These are phyloP conservation scores for Oophaga pumilio DNA, from an alignment of 2,113 vertebrate genomes.

Conservation along the genomic window DNA sequence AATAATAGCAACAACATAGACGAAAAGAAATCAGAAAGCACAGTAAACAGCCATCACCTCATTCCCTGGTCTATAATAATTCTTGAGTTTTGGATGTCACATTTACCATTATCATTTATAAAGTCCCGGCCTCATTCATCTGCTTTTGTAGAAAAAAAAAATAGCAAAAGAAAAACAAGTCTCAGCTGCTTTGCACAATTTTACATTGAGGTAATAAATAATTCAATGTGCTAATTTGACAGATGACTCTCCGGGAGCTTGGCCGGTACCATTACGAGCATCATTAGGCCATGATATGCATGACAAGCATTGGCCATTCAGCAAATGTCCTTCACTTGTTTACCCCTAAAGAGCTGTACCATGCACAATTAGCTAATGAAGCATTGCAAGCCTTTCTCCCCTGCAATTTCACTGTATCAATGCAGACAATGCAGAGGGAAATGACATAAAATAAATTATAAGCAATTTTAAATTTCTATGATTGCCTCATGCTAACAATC, in stretches of 20 bases:
- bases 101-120: constrained; percentile 6
- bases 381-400: constrained; percentile 70
- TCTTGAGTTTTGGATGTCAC: neutral
- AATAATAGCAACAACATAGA: neutral
- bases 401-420: constrained; percentile 77
- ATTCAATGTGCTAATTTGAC: constrained; percentile 87
- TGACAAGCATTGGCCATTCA: constrained; percentile 78
- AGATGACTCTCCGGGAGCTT: constrained; percentile 80
- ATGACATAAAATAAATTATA: constrained; percentile 65
- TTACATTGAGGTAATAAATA: constrained; percentile 81
- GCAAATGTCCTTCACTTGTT: constrained; percentile 82
- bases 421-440: constrained; percentile 68
- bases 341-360: constrained; percentile 80
- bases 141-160: constrained; percentile 43
- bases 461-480: constrained; percentile 58
- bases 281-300: constrained; percentile 81
- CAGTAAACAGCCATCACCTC: neutral
- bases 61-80: constrained; percentile 10
- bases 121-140: neutral
- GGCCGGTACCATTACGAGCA: constrained; percentile 77
- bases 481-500: constrained; percentile 55
- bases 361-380: constrained; percentile 84
- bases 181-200: constrained; percentile 80
- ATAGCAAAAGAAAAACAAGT: constrained; percentile 60
- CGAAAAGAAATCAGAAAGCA: neutral